Conservation (phyloP, 2,888 invertebrate genomes). For the Glyphotaelius pellucidus region DNA sequence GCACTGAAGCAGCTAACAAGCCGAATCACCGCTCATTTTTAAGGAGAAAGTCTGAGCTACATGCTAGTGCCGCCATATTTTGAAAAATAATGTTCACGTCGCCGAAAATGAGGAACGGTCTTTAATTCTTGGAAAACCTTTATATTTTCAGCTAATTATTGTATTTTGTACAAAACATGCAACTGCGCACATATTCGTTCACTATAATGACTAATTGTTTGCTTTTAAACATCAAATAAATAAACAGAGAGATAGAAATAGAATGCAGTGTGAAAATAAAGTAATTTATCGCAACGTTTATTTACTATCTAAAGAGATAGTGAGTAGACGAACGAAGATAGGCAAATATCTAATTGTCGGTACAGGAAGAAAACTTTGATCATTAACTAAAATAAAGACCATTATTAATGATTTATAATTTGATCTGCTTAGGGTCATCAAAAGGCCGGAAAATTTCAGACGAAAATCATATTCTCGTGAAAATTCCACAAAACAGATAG, state of each 20-base stretch:
- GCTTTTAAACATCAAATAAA: neutral
- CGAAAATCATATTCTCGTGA: neutral
- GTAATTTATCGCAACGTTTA: neutral
- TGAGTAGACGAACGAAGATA: neutral
- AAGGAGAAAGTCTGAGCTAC: no score
- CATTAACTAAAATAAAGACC: neutral
- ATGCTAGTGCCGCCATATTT: no score
- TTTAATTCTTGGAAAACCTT: no score
- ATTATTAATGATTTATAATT: neutral
- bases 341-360: neutral
- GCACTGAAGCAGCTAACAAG: no score
- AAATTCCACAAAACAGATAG: neutral
- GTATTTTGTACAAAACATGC: neutral
- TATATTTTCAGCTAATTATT: no score
- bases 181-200: neutral
- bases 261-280: neutral
- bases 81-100: no score
- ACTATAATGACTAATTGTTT: neutral
- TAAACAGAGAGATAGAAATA: neutral
- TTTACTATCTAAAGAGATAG: neutral
- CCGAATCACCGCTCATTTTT: no score
- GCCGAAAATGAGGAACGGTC: no score
- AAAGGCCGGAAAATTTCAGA: neutral
- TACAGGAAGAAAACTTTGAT: neutral
- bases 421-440: neutral